Percentiles rank a stretch among this genome's conserved stretches.
These are phyloP conservation scores for Rhogogaster chlorosoma DNA, from an alignment of 2,888 invertebrate genomes.

Conservation along the genomic window DNA sequence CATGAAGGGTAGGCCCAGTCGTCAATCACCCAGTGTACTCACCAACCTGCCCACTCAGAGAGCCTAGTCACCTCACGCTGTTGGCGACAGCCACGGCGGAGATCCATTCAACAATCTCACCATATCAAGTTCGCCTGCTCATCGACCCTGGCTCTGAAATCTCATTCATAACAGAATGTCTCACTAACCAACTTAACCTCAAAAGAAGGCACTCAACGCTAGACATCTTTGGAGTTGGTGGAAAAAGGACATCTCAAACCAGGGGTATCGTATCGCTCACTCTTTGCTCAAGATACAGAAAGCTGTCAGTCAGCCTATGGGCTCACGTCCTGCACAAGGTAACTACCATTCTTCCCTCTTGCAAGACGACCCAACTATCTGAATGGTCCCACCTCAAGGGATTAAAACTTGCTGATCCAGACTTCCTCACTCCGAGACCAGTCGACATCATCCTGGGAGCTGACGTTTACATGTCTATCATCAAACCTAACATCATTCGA, in stretches of 20 bases:
- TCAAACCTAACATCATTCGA: conserved; percentile 51
- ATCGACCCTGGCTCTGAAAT: conserved; percentile 55
- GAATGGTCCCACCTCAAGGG: conserved; percentile 53
- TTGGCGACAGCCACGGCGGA: conserved; percentile 45
- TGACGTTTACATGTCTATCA: conserved; percentile 52
- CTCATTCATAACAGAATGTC: conserved; percentile 48
- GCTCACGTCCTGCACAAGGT: conserved; percentile 47
- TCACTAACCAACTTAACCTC: conserved; percentile 37
- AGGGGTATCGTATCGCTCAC: conserved; percentile 1
- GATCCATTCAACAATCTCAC: conserved; percentile 15
- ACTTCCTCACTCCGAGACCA: conserved; percentile 52
- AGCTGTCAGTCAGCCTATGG: neutral
- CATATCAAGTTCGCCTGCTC: conserved; percentile 46
- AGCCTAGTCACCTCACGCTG: conserved; percentile 31
- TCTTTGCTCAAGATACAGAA: neutral
- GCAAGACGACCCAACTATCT: neutral
- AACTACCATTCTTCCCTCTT: conserved; percentile 51
- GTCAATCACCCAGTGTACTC: neutral
- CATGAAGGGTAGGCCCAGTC: neutral
- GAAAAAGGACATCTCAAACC: neutral
- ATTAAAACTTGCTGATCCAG: conserved; percentile 55
- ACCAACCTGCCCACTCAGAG: neutral
- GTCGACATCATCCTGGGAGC: conserved; percentile 58
- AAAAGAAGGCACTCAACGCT: conserved; percentile 35
- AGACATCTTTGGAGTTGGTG: conserved; percentile 46